Base-by-base conservation (phyloP, 2,888 invertebrate species). In the Acanthosoma haemorrhoidale region DNA sequence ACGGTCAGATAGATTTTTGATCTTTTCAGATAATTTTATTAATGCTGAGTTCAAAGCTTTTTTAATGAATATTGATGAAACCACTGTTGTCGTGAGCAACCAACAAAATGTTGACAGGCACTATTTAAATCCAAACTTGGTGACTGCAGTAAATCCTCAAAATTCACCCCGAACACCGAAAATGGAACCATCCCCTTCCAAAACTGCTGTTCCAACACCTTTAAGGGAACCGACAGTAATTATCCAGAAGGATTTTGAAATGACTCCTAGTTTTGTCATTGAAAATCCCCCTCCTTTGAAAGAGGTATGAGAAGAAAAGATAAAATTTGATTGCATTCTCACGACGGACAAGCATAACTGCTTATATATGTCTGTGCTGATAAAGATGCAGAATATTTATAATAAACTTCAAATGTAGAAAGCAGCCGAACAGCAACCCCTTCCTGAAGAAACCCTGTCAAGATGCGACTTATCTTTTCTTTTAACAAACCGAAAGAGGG, bases 261-360 rank as follows among this genome's bases (percentile, higher is more conserved):
- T 96, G 81, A 96, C 98, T 88, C 97, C 98, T 0, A 88, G 89
- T 74, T 97, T 97, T 80, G 97, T 99, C 0, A 91, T 94, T 92
- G 94, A 76, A 97, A 97, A 81, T 98, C 98, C 0, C 87, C 89
- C 69, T 91, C 93, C 77, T 97, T 98, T 79, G 97, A 98, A 76
- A 87, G 89, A 36, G 91, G 93, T 29, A 89, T 94, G 8, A 88
- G 88, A 75, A 86, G 87, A 3, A 93, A 91, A 78, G 88, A 77
- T 67, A 96, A 83, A 96, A 36, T 96, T 98, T 80, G 87, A 88
- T 25, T 98, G 98, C 79, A 81, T 98, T 1, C 86, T 92, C 72
- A 83, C 89, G 0, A 84, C 83, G 2, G 89, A 96, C 79, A 84
- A 87, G 67, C 92, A 88, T 78, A 86, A 94, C 80, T 84, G 87